Conservation (phyloP, 2,888 invertebrate genomes). For the Orthosia gracilis region DNA sequence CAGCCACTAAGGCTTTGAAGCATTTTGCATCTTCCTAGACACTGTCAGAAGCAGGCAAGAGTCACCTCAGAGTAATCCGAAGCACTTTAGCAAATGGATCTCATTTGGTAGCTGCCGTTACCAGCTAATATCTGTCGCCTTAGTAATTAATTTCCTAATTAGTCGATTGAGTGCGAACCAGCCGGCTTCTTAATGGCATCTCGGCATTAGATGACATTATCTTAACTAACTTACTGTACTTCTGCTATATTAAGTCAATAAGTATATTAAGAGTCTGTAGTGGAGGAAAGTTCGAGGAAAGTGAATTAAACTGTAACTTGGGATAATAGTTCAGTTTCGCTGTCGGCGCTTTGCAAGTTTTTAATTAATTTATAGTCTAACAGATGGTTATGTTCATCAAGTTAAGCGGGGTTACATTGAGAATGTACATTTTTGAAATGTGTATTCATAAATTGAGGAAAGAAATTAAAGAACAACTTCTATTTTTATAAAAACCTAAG, state of each 20-base stretch:
- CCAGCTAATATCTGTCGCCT: slow-evolving; percentile 74
- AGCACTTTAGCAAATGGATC: slow-evolving; percentile 69
- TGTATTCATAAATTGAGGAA: not conserved
- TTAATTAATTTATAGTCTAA: slow-evolving; percentile 33
- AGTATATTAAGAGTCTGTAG: slow-evolving; percentile 60
- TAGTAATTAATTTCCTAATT: slow-evolving; percentile 78
- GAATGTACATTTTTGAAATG: not conserved
- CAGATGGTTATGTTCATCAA: slow-evolving; percentile 10
- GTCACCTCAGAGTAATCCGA: slow-evolving; percentile 64
- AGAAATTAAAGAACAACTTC: not conserved
- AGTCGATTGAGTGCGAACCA: slow-evolving; percentile 72
- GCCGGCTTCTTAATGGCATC: slow-evolving; percentile 74
- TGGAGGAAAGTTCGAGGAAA: slow-evolving; percentile 51
- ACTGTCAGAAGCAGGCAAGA: slow-evolving; percentile 13
- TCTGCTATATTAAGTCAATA: slow-evolving; percentile 65
- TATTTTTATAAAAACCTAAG: not conserved
- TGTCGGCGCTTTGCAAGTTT: slow-evolving; percentile 42
- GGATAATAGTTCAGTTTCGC: slow-evolving; percentile 48
- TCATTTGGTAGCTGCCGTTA: slow-evolving; percentile 64
- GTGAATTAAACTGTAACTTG: slow-evolving; percentile 49
- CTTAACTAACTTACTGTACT: slow-evolving; percentile 68
- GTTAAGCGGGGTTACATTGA: slow-evolving; percentile 13
- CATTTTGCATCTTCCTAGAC: slow-evolving; percentile 3
- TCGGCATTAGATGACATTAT: slow-evolving; percentile 74
- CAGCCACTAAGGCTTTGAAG: slow-evolving; percentile 18